These are phyloP conservation scores for Dicyrtoma fusca DNA, from an alignment of 2,888 invertebrate genomes.

Conservation along the genomic window DNA sequence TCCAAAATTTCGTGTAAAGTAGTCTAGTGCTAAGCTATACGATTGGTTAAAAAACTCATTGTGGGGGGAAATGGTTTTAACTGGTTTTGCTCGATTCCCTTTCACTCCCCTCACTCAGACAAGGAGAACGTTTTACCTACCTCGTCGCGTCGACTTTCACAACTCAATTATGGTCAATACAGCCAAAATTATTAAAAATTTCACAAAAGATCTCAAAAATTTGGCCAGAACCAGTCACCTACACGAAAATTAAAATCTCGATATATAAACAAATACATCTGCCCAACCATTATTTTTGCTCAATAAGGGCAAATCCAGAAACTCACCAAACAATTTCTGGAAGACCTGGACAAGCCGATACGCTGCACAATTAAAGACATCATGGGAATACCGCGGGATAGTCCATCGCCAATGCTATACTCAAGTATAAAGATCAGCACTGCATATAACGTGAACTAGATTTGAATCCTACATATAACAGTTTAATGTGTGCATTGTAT, in stretches of 20 bases:
- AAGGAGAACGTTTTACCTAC: conserved; percentile 33
- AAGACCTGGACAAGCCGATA: conserved; percentile 15
- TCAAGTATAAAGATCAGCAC: conserved; percentile 3
- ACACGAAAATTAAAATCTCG: conserved; percentile 17
- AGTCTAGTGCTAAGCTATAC: no score
- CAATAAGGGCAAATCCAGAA: conserved; percentile 12
- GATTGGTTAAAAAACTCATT: no score
- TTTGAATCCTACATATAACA: conserved; percentile 37
- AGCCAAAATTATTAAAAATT: background rate
- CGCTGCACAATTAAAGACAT: conserved; percentile 23
- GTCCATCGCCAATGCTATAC: conserved; percentile 36
- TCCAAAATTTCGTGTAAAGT: no score
- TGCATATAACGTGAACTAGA: conserved; percentile 1
- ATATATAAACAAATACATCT: conserved; percentile 40
- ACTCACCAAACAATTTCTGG: conserved; percentile 18
- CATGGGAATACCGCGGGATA: conserved; percentile 25
- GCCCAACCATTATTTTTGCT: conserved; percentile 35
- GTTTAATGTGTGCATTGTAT: conserved; percentile 15
- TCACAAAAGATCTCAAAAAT: conserved; percentile 10
- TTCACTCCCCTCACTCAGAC: no score
- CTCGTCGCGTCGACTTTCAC: conserved; percentile 32
- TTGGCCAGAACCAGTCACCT: conserved; percentile 12
- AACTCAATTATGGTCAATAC: conserved; percentile 28
- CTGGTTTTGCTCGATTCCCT: no score
- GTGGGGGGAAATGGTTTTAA: no score